These are phyloP conservation scores for Dynastes grantii DNA, from an alignment of 2,888 invertebrate genomes.

Conservation along the genomic window DNA sequence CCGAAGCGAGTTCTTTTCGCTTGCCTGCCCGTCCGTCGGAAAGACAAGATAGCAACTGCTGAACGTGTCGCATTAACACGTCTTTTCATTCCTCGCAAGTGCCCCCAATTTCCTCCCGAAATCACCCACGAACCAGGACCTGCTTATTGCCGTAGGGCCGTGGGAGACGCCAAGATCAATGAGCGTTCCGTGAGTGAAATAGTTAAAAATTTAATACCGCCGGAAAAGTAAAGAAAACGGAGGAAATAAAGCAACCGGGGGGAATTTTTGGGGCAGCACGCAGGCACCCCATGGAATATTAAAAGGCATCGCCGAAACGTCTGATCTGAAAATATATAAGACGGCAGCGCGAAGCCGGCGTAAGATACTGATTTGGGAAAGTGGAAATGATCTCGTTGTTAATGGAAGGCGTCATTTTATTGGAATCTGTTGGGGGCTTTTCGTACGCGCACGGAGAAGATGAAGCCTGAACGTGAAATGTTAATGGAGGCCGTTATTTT, in stretches of 20 bases:
- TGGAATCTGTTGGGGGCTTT: slow-evolving; percentile 25
- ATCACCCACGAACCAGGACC: not conserved
- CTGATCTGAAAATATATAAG: slow-evolving; percentile 38
- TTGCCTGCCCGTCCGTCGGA: slow-evolving; percentile 60
- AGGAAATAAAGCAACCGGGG: slow-evolving; percentile 28
- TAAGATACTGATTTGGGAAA: slow-evolving; percentile 40
- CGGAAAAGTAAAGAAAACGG: slow-evolving; percentile 48
- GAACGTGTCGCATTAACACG: slow-evolving; percentile 70
- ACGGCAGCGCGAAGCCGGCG: slow-evolving; percentile 16
- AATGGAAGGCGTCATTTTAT: slow-evolving; percentile 39
- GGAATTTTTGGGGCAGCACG: slow-evolving; percentile 12
- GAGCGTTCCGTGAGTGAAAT: slow-evolving; percentile 65
- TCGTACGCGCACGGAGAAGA: slow-evolving; percentile 27
- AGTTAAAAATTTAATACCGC: slow-evolving; percentile 66
- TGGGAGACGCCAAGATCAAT: slow-evolving; percentile 63
- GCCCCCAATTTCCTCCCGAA: slow-evolving; percentile 23
- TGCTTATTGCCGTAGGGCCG: slow-evolving; percentile 57
- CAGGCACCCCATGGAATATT: slow-evolving; percentile 24
- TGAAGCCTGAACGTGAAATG: slow-evolving; percentile 24
- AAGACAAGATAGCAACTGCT: slow-evolving; percentile 64
- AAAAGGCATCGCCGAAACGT: slow-evolving; percentile 33
- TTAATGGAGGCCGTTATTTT: slow-evolving; percentile 39
- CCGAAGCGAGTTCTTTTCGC: slow-evolving; percentile 34
- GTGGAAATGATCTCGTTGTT: slow-evolving; percentile 40
- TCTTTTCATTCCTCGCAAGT: slow-evolving; percentile 45